Conservation (phyloP, 2,888 invertebrate genomes). For the Acutogordius australiensis region DNA sequence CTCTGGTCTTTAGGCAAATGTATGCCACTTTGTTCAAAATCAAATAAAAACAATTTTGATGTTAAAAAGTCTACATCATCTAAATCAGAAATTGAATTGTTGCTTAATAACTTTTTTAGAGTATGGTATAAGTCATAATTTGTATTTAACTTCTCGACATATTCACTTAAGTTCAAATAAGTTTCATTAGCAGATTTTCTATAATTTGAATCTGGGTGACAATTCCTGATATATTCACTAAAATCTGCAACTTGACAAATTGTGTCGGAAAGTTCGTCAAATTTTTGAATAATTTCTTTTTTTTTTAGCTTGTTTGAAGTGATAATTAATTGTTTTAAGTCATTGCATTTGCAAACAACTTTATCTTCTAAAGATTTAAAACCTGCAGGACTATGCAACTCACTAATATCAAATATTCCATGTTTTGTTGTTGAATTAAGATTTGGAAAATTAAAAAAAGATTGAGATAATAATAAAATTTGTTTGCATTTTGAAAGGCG, state of each 20-base stretch:
- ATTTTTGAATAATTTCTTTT: constrained; percentile 64
- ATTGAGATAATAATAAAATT: no score
- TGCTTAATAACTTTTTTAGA: constrained; percentile 38
- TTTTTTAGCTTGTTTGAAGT: no score
- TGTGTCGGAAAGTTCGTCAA: constrained; percentile 75
- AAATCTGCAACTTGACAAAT: constrained; percentile 82
- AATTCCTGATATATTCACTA: constrained; percentile 71
- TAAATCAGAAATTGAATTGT: constrained; percentile 36
- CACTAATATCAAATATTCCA: no score
- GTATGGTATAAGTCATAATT: constrained; percentile 50
- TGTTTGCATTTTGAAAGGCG: no score
- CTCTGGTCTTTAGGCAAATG: constrained; percentile 49
- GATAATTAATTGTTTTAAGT: no score
- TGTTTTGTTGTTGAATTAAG: no score
- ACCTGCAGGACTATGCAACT: no score
- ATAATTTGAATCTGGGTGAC: constrained; percentile 47
- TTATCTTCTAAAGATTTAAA: no score
- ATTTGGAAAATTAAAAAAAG: no score
- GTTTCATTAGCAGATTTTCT: constrained; percentile 39
- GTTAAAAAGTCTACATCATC: constrained; percentile 51
- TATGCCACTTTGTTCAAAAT: constrained; percentile 90
- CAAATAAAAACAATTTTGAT: constrained; percentile 58
- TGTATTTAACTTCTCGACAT: constrained; percentile 39
- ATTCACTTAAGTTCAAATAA: not conserved
- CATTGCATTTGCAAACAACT: no score